These are phyloP conservation scores for Drosophila sechellia DNA, from an alignment of 1,140 invertebrate species.

Conservation along the genomic window DNA sequence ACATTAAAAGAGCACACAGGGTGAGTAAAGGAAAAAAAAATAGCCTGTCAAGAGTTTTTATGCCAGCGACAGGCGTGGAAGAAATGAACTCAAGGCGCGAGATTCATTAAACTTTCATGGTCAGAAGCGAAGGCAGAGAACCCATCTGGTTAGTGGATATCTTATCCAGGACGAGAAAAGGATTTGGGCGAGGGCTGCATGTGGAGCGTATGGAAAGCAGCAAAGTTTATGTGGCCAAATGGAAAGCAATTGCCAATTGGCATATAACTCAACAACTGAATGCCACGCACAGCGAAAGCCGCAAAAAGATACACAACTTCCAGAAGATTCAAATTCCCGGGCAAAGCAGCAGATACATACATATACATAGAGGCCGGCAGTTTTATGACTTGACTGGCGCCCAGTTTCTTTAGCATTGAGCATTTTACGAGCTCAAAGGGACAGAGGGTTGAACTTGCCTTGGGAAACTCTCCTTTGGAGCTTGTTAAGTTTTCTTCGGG, in stretches of 20 bases:
- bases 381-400: slow-evolving; percentile 67
- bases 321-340: slow-evolving; percentile 14
- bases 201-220: slow-evolving; percentile 45
- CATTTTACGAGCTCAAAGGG: slow-evolving; percentile 48
- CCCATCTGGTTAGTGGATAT: slow-evolving; percentile 38
- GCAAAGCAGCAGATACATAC: slow-evolving; percentile 8
- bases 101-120: slow-evolving; percentile 70
- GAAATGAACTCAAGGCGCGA: slow-evolving; percentile 34
- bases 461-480: slow-evolving; percentile 18
- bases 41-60: slow-evolving; percentile 41
- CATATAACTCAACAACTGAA: slow-evolving; percentile 61
- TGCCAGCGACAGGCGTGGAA: slow-evolving; percentile 30
- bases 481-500: slow-evolving; percentile 57
- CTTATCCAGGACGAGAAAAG: slow-evolving; percentile 25
- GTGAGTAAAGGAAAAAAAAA: slow-evolving; percentile 10
- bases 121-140: slow-evolving; percentile 36
- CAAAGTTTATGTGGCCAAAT: slow-evolving; percentile 58
- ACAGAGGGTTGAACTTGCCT: slow-evolving; percentile 16
- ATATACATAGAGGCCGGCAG: slow-evolving; percentile 26
- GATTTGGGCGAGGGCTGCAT: slow-evolving; percentile 14
- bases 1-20: slow-evolving; percentile 44
- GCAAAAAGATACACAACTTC: slow-evolving; percentile 36
- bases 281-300: slow-evolving; percentile 11
- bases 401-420: slow-evolving; percentile 58
- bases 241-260: slow-evolving; percentile 68